phyloP scores from a whole-genome alignment of 2,888 invertebrate species.

The Tipula confusa region DNA sequence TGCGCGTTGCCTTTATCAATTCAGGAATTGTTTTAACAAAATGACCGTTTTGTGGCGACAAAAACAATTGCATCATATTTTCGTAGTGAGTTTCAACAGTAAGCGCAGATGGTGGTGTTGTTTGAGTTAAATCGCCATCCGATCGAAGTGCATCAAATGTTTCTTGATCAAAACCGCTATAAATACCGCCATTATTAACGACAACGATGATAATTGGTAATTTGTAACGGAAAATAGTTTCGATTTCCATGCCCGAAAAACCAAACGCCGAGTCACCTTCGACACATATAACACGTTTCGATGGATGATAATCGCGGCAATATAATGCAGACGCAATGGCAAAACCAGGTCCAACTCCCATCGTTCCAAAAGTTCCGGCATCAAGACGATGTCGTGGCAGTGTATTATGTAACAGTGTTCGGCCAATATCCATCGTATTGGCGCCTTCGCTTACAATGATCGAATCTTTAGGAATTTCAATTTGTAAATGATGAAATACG shows the following conservation, averaged over 20 bases:
- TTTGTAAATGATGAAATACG: slow-evolving; percentile 79
- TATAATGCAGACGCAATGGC: slow-evolving; percentile 89
- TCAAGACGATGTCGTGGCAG: slow-evolving; percentile 84
- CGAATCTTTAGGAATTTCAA: slow-evolving; percentile 71
- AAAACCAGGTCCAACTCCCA: slow-evolving; percentile 90
- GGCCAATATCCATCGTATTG: slow-evolving; percentile 97
- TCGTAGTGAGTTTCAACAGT: slow-evolving; percentile 80
- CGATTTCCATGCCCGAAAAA: slow-evolving; percentile 97
- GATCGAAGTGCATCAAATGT: slow-evolving; percentile 66
- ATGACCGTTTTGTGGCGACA: slow-evolving; percentile 62
- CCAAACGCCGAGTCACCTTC: slow-evolving; percentile 98
- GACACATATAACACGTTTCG: slow-evolving; percentile 83
- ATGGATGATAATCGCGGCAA: slow-evolving; percentile 75
- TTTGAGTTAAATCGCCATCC: slow-evolving; percentile 68
- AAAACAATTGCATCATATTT: slow-evolving; percentile 83
- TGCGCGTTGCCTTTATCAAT: slow-evolving; percentile 64
- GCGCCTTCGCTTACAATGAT: slow-evolving; percentile 96
- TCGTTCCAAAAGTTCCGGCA: slow-evolving; percentile 95
- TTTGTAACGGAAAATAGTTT: slow-evolving; percentile 92
- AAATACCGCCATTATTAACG: slow-evolving; percentile 95
- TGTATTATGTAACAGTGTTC: slow-evolving; percentile 79
- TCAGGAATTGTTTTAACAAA: slow-evolving; percentile 75
- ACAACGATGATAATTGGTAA: slow-evolving; percentile 85
- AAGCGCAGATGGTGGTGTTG: slow-evolving; percentile 80
- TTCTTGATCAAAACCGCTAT: slow-evolving; percentile 76